Base-by-base conservation (phyloP, 2,888 invertebrate genomes). In the Phania funesta region DNA sequence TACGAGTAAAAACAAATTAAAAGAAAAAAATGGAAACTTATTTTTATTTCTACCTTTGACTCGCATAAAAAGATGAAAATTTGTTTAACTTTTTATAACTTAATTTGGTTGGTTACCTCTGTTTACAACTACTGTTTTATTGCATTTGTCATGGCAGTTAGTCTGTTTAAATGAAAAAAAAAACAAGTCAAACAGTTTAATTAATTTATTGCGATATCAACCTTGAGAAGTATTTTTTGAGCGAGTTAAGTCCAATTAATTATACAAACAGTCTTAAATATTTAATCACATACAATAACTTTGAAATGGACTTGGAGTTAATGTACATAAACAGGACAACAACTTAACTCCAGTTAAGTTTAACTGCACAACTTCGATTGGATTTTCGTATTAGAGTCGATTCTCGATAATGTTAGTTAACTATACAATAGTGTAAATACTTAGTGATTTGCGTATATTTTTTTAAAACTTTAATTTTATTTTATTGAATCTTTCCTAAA, bases 111-210 rank as follows among this genome's bases (percentile, higher is more conserved):
- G 38, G 4, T n/a, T 22, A n/a, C 8, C 16, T 11, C 46, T 35
- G 16, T 50, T 20, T 58, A n/a, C 20, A 60, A 41, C 58, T 60
- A 9, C 22, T 35, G 32, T 8, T 26, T 56, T 64, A 8, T 35
- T 56, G 38, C n/a, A 64, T 56, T 78, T 64, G 65, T 5, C 44
- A 52, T 60, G 22, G 18, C 54, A 67, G 62, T 48, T 73, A 67
- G 48, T 67, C 7, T 16, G 29, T 48, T 48, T 32, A 48, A n/a
- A 35, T 8, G 6, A n/a, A n/a, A 29, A 41, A 44, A 41, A 16
- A 13, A 1, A 2, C 32, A 64, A 46, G 7, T 18, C 22, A 46
- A 62, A 44, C 46, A 62, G 29, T 20, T 29, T 4, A 46, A 20
- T 62, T 44, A 44, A 24, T 8, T 60, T 26, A 60, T 24, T 41